Evolutionary conservation across 2,113 vertebrate genomes (phyloP), one percentile per base, ranked within the genome.

Genomic region (Clinocottus analis): DNA sequence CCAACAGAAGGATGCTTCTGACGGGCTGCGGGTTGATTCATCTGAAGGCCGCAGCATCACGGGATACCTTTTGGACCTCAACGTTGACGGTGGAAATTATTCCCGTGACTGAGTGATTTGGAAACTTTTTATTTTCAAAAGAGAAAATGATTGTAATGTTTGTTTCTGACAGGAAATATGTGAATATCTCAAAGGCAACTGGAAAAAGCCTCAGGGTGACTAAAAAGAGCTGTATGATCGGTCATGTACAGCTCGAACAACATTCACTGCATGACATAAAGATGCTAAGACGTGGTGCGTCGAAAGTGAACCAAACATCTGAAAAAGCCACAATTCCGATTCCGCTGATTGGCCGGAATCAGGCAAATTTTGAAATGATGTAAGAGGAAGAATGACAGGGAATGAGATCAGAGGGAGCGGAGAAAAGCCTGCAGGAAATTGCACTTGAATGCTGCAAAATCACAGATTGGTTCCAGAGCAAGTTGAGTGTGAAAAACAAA

Each of bases 1-100:
- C 55, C 31, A 66, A 49, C 58, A 72, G 43, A 17, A 64, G 62
- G 41, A 61, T 47, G 58, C 39, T 49, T 43, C 10, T 49, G 49
- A 17, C 11, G 2, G 33, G 35, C 41, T 58, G 7, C 1, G 7
- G 43, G 43, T 45, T 62, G 45, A 79, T 43, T 77, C 1, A 21
- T 37, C 58, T 41, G 27, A 33, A 58, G 61, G 33, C 51, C 19
- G 39, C 1, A 7, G 25, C 21, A 37, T 21, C 12, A 53, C 69
- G 27, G 21, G 45, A 17, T 55, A n/a, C 5, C 9, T 3, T 56
- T 21, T 61, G 35, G 13, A 67, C 49, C 68, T 45, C 14, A 31
- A 53, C 29, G 14, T 0, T 27, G 33, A 35, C 21, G 10, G 29
- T 3, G 2, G 19, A 37, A 60, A 23, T 11, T 8, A 33, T 37